Conservation (phyloP, 2,888 invertebrate genomes). For the Spodoptera picta region DNA sequence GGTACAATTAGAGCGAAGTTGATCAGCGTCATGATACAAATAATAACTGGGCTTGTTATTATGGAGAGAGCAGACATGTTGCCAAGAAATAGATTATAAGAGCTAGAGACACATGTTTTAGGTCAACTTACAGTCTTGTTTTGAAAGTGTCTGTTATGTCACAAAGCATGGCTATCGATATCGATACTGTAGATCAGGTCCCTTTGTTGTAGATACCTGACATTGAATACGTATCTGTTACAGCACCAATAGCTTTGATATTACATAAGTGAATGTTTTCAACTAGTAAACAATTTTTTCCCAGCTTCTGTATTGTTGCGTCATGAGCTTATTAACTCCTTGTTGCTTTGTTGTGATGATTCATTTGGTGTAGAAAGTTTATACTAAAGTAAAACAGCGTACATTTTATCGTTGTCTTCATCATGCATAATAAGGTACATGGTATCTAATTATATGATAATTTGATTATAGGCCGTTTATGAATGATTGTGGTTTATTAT, state of each 20-base stretch:
- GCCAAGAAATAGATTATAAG: constrained; percentile 49
- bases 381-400: constrained; percentile 23
- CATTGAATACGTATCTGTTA: constrained; percentile 19
- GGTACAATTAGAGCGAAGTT: constrained; percentile 78
- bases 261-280: constrained; percentile 36
- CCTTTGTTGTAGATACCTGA: constrained; percentile 11
- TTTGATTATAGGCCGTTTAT: too few species aligned
- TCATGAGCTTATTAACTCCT: constrained; percentile 36
- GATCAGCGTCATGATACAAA: constrained; percentile 76
- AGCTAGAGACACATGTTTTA: constrained; percentile 43
- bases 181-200: constrained; percentile 1
- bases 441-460: too few species aligned
- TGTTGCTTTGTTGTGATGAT: constrained; percentile 31
- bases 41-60: constrained; percentile 73
- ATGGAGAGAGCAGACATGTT: constrained; percentile 75
- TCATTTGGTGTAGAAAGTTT: constrained; percentile 35
- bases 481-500: too few species aligned
- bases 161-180: neutral
- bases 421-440: constrained; percentile 11
- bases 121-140: constrained; percentile 31
- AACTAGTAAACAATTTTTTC: constrained; percentile 24
- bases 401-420: constrained; percentile 11
- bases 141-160: constrained; percentile 28
- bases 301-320: constrained; percentile 31
- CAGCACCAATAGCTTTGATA: constrained; percentile 1